Evolutionary conservation across 2,797 vertebrate species (phyloP), one percentile per base, ranked within the genome.

Genomic region (Pangasius krempfi): DNA sequence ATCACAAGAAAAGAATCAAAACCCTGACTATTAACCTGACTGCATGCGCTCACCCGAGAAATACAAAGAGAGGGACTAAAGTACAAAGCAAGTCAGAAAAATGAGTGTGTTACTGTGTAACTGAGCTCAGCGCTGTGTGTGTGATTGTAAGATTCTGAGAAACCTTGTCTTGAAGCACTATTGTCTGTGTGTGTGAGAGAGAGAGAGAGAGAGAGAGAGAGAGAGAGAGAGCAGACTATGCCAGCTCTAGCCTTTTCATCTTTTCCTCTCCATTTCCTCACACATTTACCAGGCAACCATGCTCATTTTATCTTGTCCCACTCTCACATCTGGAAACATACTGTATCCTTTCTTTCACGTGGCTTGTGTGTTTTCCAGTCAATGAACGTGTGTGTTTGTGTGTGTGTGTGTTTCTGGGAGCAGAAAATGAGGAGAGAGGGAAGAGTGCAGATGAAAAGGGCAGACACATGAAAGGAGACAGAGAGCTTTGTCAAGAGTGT

Each of bases 391-490:
- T 72, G 78, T 68, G 75, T 70, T 52, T 56, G 84, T 72, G 73
- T 62, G 78, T 62, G 10, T 78, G 87, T 54, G 62, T 47, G 54
- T 89, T 56, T 58, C 40, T 66, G 50, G 60, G 27, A 78, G 62
- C 58, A 75, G 62, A n/a, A 72, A 85, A 64, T 20, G 60, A 56
- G 62, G 88, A 87, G 80, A 66, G 80, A 27, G 52, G 14, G 20
- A 78, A 76, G 56, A 87, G 60, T 80, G 52, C 52, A 81, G 87
- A 89, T 89, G 73, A 92, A 90, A 90, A 88, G 89, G 87, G 76
- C 80, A 79, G 75, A 72, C 30, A 89, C 86, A 90, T 91, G 86
- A 90, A 90, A 91, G 89, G 78, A 68, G 47, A 58, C 84, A 79
- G 73, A 73, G 20, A 86, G 85, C 64, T 37, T 90, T 89, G 85